Conservation (phyloP, 2,888 invertebrate species). For the Lasioglossum vierecki region DNA sequence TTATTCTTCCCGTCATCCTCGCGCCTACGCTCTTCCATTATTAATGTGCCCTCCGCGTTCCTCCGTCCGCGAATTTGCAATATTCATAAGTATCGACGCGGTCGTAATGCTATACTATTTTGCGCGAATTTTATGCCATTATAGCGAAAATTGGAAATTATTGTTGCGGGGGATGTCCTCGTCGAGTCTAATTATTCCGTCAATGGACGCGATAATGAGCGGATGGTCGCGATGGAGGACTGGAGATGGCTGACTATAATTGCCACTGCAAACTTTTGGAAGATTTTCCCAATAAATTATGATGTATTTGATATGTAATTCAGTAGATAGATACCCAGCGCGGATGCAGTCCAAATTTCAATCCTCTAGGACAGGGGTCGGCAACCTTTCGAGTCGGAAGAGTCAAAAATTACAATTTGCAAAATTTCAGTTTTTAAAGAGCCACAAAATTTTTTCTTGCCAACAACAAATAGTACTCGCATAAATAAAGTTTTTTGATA, state of each 20-base stretch:
- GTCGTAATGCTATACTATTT: conserved; percentile 40
- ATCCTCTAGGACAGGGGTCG: no score
- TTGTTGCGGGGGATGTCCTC: background rate
- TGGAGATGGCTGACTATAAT: background rate
- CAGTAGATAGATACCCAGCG: no score
- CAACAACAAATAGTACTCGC: no score
- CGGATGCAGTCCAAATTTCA: no score
- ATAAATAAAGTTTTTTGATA: no score
- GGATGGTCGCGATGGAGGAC: background rate
- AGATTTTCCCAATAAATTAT: no score
- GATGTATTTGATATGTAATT: no score
- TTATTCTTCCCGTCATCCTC: conserved; percentile 30
- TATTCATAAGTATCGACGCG: conserved; percentile 40
- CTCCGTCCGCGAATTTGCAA: conserved; percentile 38
- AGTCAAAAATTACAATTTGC: no score
- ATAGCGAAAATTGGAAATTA: conserved; percentile 21
- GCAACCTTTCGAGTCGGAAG: no score
- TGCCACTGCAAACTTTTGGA: background rate
- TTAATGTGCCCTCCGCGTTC: conserved; percentile 20
- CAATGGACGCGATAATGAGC: background rate
- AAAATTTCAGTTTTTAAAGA: no score
- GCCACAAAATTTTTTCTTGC: no score
- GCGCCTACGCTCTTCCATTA: conserved; percentile 35
- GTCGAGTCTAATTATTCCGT: background rate
- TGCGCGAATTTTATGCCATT: background rate